A percentile compares a stretch with the other conserved stretches of the same genome.
phyloP scores from a whole-genome alignment of 2,797 vertebrate species.

The Enteromius mattozi region DNA sequence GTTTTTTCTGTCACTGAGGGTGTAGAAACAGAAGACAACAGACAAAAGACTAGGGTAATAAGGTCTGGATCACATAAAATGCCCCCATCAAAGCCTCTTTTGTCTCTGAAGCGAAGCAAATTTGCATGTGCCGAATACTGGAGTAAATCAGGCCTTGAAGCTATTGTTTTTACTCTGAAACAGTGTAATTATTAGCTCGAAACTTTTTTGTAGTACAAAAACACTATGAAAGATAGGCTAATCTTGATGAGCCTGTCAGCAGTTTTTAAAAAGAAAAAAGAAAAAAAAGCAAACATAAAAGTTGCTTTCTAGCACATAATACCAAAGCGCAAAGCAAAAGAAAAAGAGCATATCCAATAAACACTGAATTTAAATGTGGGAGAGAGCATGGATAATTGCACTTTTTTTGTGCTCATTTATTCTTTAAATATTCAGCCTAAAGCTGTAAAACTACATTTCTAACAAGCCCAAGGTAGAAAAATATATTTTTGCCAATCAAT shows the following conservation, averaged over 20 bases:
- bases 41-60: conserved; percentile 16
- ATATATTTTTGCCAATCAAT: not conserved
- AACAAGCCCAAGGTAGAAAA: not conserved
- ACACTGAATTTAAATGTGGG: conserved; percentile 8
- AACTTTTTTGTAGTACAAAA: not conserved
- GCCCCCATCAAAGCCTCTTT: conserved; percentile 15
- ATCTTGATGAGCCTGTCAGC: conserved; percentile 3
- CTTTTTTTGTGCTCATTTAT: not conserved
- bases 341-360: not conserved
- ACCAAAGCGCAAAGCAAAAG: not conserved
- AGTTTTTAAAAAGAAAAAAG: not conserved
- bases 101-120: conserved; percentile 18
- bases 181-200: conserved; percentile 8
- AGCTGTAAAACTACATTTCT: not conserved
- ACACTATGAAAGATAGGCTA: not conserved
- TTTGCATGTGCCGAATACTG: conserved; percentile 15
- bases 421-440: not conserved
- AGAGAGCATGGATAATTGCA: conserved; percentile 2
- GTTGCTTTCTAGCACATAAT: conserved; percentile 4
- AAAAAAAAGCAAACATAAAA: not conserved
- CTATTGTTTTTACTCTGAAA: conserved; percentile 8
- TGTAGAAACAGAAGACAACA: conserved; percentile 35
- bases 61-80: conserved; percentile 24
- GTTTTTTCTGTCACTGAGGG: conserved; percentile 28
- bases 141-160: conserved; percentile 24